Evolutionary conservation across 30 jellyfish, hydroid and myxozoan species (phyloP).

Genomic region (Pseudorhiza aurosa): DNA sequence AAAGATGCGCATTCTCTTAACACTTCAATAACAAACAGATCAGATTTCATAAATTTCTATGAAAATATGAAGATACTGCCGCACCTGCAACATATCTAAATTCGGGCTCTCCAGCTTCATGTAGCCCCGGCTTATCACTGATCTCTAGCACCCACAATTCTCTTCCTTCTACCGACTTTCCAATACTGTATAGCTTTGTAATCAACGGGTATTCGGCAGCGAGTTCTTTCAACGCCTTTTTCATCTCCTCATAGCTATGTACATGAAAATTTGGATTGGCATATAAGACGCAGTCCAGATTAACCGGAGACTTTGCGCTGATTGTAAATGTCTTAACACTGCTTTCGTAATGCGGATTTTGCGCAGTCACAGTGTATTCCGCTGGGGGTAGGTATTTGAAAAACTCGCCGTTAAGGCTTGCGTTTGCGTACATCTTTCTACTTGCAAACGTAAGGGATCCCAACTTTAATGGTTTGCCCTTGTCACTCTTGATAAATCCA

Average conservation of each 20-base stretch:
- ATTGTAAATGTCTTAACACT: constrained; percentile 21
- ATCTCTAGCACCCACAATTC: constrained; percentile 89
- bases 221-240: constrained; percentile 37
- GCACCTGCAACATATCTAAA: constrained; percentile 87
- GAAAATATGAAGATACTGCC: background rate
- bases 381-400: constrained; percentile 86
- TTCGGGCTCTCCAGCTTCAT: constrained; percentile 98
- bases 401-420: constrained; percentile 68
- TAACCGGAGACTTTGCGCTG: constrained; percentile 20
- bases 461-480: constrained; percentile 44
- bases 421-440: constrained; percentile 63
- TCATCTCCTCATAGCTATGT: constrained; percentile 72
- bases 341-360: constrained; percentile 67
- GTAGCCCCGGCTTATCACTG: constrained; percentile 90
- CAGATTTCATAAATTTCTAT: too few relatives aligned
- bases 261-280: constrained; percentile 42
- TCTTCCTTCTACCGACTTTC: constrained; percentile 91
- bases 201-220: constrained; percentile 73
- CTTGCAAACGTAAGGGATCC: constrained; percentile 68
- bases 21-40: too few relatives aligned
- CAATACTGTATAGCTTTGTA: constrained; percentile 79
- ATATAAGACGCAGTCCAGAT: constrained; percentile 66
- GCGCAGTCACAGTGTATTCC: constrained; percentile 79
- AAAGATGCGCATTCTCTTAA: too few relatives aligned
- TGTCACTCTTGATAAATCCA: constrained; percentile 63